Percentiles rank a stretch among this genome's conserved stretches.
phyloP scores from a whole-genome alignment of 2,888 invertebrate species.

The Euplexia lucipara region DNA sequence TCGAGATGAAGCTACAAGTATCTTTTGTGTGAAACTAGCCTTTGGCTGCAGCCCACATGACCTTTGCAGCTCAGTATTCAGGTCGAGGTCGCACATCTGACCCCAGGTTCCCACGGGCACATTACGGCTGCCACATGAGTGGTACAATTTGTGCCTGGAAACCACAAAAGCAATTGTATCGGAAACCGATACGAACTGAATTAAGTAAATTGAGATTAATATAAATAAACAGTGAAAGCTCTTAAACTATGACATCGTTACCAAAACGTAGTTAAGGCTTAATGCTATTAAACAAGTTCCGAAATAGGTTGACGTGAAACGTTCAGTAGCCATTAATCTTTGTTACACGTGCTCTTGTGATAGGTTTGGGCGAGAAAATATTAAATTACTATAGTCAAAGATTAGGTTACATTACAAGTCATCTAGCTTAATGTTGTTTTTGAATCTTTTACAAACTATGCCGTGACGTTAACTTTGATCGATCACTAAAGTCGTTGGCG shows the following conservation, averaged over 20 bases:
- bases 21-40: constrained; percentile 58
- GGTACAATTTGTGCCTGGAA: constrained; percentile 58
- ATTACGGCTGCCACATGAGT: constrained; percentile 61
- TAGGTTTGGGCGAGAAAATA: constrained; percentile 20
- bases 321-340: constrained; percentile 51
- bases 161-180: constrained; percentile 55
- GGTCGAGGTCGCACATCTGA: constrained; percentile 80
- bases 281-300: constrained; percentile 35
- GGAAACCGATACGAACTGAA: constrained; percentile 53
- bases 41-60: constrained; percentile 71
- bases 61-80: constrained; percentile 74
- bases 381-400: constrained; percentile 21
- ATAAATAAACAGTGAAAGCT: constrained; percentile 23
- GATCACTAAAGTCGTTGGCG: constrained; percentile 18
- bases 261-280: constrained; percentile 21
- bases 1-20: constrained; percentile 45
- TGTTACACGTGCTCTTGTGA: constrained; percentile 36
- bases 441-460: constrained; percentile 34
- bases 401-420: constrained; percentile 23
- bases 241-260: constrained; percentile 29
- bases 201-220: constrained; percentile 57
- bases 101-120: constrained; percentile 67
- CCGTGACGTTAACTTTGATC: constrained; percentile 25
- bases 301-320: constrained; percentile 45
- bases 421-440: constrained; percentile 33